Evolutionary conservation across 1,140 invertebrate genomes (phyloP), one percentile per base, ranked within the genome.

Genomic region (Nasonia giraulti): DNA sequence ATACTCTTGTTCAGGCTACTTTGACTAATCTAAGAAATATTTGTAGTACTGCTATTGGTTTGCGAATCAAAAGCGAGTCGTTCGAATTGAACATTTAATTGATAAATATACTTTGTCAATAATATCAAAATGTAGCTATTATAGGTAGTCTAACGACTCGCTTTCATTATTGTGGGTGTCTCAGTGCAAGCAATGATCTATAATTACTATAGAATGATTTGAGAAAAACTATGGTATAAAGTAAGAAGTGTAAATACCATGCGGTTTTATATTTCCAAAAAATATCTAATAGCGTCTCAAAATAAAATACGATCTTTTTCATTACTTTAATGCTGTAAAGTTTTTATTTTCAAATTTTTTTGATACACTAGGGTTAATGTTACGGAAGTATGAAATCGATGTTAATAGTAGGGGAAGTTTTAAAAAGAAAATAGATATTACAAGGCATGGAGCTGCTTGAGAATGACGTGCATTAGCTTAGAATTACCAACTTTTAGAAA

Each of bases 111-210:
- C 40, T 8, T 44, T 44, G 40, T 44, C 1, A 44, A 8, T 10
- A 44, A 44, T 44, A 44, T 44, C 0, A 50, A 50, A 17, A 12
- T 50, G 14, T 17, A 12, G 14, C 0, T 50, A 14, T 50, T 17
- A 10, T 17, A 12, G 10, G 2, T 17, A 50, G 8, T 62, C 17
- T 62, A 62, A 62, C 20, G 55, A 62, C 14, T 62, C 20, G 55
- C 17, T 62, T 7, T n/a, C 20, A 6, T 3, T 62, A 17, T 17
- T 62, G 4, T 6, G 6, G 55, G 17, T 20, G 55, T 62, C 31
- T n/a, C 23, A 71, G 68, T 71, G 68, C 68, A 75, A 75, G 73
- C 73, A 2, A n/a, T 40, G 31, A 75, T 75, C 37, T 44, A 75
- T 44, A 75, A 40, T 33, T 11, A 75, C 11, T 31, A 12, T 71